Percentiles rank a stretch among this genome's conserved stretches.
Evolutionary conservation across 1,140 invertebrate genomes (phyloP).

Genomic region (Trachymyrmex septentrionalis): DNA sequence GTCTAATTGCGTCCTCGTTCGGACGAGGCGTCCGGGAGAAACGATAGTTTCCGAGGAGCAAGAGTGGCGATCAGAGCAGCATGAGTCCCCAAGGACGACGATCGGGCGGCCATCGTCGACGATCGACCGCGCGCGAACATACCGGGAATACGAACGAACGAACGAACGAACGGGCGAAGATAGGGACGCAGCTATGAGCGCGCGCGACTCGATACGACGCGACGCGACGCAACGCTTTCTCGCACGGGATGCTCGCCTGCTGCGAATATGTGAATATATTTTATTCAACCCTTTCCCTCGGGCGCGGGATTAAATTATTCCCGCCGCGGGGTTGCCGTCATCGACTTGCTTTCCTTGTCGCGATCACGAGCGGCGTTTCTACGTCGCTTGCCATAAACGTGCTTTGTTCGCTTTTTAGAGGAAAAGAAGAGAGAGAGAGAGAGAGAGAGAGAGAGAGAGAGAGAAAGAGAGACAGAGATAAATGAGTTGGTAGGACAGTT

Average conservation of each 20-base stretch:
- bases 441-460: not conserved
- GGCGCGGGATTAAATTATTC: constrained; percentile 85
- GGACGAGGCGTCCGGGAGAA: constrained; percentile 70
- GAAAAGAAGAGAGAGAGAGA: not conserved
- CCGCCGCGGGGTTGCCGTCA: constrained; percentile 64
- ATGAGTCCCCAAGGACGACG: constrained; percentile 73
- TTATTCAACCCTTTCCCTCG: constrained; percentile 87
- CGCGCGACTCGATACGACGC: not conserved
- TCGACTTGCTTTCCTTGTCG: constrained; percentile 8
- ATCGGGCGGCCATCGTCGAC: not conserved
- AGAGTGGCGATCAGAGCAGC: constrained; percentile 81
- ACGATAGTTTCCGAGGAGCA: constrained; percentile 84
- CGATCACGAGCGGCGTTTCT: not conserved
- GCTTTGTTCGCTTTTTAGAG: not conserved
- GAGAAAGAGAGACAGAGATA: not conserved
- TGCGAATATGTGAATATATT: constrained; percentile 87
- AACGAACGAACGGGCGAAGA: constrained; percentile 13
- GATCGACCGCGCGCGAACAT: not conserved
- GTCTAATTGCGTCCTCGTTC: constrained; percentile 68
- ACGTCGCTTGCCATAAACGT: not conserved
- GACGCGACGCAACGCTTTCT: constrained; percentile 75
- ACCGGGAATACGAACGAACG: not conserved
- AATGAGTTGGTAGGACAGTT: not conserved
- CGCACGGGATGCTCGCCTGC: constrained; percentile 80
- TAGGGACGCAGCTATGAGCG: constrained; percentile 7